Base-by-base conservation (phyloP, 2,888 invertebrate genomes). In the Bruchidius siliquastri region DNA sequence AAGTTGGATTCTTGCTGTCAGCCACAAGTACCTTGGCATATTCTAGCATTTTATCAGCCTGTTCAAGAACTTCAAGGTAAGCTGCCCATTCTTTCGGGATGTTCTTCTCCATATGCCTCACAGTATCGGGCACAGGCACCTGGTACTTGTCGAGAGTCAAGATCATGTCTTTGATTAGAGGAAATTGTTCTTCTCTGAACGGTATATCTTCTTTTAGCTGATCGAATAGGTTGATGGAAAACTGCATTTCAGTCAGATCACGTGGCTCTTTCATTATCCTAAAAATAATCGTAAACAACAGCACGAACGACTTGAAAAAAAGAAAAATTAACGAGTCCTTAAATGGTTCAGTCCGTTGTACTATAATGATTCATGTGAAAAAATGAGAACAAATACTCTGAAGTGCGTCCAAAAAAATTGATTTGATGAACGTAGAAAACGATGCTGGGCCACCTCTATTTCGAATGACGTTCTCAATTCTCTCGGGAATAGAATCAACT, bases 121-220 rank as follows among this genome's bases (percentile, higher is more conserved):
- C 89, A 75, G 91, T 90, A 18, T 90, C 88, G 69, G 91, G 87
- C 72, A 95, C 86, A 72, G 91, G 89, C 0, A 95, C 92, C 78
- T 93, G 92, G 84, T 95, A 95, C 83, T 94, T 95, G 74, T 88
- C 91, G 73, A 95, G 85, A 21, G 92, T 90, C 49, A 87, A 87
- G 87, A 95, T 93, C 83, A 95, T 91, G 72, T 95, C 94, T 71
- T 90, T 87, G 75, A 96, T 93, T 4, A 91, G 90, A 0, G 92
- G 92, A 84, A 97, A 96, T 76, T 91, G 91, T 71, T 88, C 88
- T 84, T 95, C 93, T 74, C 92, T 90, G 0, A 82, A 78, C 0
- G 89, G 84, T 72, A 92, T 87, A 82, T 96, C 95, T 21, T 86
- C 85, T 67, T 91, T 86, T 68, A 96, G 88, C 32, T 89, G 88